Percentiles rank a stretch among this genome's conserved stretches.
Evolutionary conservation across 2,113 vertebrate genomes (phyloP).

Genomic region (Regulus satrapa): DNA sequence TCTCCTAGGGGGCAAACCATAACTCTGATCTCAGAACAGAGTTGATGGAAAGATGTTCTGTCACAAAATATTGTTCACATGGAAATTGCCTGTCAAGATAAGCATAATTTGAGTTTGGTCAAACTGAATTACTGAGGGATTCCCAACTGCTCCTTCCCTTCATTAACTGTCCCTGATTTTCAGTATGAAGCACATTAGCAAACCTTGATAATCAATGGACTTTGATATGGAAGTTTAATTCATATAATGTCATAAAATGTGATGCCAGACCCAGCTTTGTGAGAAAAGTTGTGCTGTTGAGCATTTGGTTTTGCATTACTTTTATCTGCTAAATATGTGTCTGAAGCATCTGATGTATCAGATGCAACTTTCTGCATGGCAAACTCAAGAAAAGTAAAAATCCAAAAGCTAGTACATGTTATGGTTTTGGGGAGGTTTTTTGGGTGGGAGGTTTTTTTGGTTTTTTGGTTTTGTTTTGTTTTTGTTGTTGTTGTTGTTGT

Average conservation of each 20-base stretch:
- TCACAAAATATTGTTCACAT: not conserved
- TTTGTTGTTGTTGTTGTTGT: too few relatives aligned
- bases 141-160: not conserved
- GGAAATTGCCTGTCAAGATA: not conserved
- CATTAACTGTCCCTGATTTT: not conserved
- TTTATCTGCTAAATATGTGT: not conserved
- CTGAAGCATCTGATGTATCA: not conserved
- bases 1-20: not conserved
- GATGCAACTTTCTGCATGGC: not conserved
- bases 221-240: not conserved
- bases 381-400: not conserved
- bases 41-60: not conserved
- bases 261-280: not conserved
- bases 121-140: not conserved
- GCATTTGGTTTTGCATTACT: not conserved
- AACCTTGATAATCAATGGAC: not conserved
- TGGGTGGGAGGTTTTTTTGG: rapidly evolving
- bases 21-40: not conserved
- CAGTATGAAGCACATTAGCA: not conserved
- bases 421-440: too few relatives aligned
- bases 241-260: not conserved
- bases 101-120: not conserved
- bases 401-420: not conserved
- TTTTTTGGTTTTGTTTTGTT: not conserved
- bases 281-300: not conserved